Percentiles rank a stretch among this genome's conserved stretches.
These are phyloP conservation scores for Drosophila mojavensis DNA, from an alignment of 1,140 invertebrate genomes.

Conservation along the genomic window DNA sequence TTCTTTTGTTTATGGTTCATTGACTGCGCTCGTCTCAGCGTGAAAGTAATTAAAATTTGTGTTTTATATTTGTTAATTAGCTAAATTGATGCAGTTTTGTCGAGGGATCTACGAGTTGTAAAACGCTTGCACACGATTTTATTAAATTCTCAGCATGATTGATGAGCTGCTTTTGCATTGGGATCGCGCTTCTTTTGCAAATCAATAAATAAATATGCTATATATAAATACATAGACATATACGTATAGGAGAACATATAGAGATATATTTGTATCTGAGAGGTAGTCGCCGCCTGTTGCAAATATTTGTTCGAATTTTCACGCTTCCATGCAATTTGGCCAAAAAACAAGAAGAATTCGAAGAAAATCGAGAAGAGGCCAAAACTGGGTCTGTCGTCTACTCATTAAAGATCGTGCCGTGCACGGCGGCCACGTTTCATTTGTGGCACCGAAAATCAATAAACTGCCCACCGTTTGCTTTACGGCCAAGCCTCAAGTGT, in stretches of 20 bases:
- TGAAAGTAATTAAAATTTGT: constrained; percentile 61
- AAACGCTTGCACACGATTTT: constrained; percentile 63
- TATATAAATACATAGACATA: background rate
- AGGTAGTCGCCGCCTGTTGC: constrained; percentile 18
- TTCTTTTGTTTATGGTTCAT: constrained; percentile 61
- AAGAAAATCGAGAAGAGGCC: background rate
- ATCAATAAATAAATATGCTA: constrained; percentile 67
- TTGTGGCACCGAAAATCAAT: constrained; percentile 51
- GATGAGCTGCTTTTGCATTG: constrained; percentile 59
- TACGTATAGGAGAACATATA: background rate
- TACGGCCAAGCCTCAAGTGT: constrained; percentile 18
- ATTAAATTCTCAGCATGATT: constrained; percentile 68
- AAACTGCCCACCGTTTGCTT: constrained; percentile 8
- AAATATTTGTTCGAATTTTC: constrained; percentile 76
- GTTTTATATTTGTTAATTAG: constrained; percentile 52
- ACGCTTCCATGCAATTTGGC: constrained; percentile 78
- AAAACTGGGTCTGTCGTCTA: constrained; percentile 26
- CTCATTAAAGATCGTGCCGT: constrained; percentile 69
- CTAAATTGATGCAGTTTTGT: constrained; percentile 49
- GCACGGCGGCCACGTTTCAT: constrained; percentile 72
- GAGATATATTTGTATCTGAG: constrained; percentile 18
- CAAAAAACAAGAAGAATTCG: constrained; percentile 21
- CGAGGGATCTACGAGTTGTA: constrained; percentile 66
- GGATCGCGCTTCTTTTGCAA: constrained; percentile 26
- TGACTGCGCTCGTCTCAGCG: constrained; percentile 46